Evolutionary conservation across 2,888 invertebrate species (phyloP), one percentile per base, ranked within the genome.

Genomic region (Ochlodes sylvanus): DNA sequence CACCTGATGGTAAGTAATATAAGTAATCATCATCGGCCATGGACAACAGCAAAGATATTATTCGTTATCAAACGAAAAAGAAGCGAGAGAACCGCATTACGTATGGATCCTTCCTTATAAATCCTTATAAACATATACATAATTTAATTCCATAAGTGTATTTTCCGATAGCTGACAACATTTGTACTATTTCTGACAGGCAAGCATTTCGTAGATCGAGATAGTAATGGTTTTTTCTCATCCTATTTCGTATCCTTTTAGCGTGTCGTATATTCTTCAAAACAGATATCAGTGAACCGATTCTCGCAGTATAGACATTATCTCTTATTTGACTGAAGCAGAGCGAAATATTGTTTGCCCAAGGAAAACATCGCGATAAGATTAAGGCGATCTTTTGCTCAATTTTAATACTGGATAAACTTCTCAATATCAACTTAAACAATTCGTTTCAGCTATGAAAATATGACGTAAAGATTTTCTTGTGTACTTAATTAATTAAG

Each of bases 221-320:
- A 63, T 58, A 54, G 66, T 56, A 54, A 56, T 54, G 61, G 61
- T 65, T 70, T 66, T 69, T 71, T 70, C 69, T 68, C 69, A 50
- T 72, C 68, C 64, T 63, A 69, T 72, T 72, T 70, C 68, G 69
- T 69, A 70, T 73, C 71, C 71, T 71, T 70, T 74, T 71, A 70
- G 70, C 71, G 50, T 68, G 68, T 50, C 68, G 68, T 62, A 68
- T 62, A 62, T 68, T 56, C 56, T 63, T 38, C 38, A 42, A 63
- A 52, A 52, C n/a, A 63, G 63, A 63, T 57, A 68, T 68, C 63
- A 63, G 63, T 52, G 21, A 52, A 21, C 21, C 21, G 21, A 27
- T 56, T 17, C 34, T 12, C 14, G 21, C 52, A 52, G 21, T 27
- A 52, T 14, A 27, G 52, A 52, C 52, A 52, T 52, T 52, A 52